phyloP scores from a whole-genome alignment of 2,113 vertebrate species.

The Osmerus mordax region DNA sequence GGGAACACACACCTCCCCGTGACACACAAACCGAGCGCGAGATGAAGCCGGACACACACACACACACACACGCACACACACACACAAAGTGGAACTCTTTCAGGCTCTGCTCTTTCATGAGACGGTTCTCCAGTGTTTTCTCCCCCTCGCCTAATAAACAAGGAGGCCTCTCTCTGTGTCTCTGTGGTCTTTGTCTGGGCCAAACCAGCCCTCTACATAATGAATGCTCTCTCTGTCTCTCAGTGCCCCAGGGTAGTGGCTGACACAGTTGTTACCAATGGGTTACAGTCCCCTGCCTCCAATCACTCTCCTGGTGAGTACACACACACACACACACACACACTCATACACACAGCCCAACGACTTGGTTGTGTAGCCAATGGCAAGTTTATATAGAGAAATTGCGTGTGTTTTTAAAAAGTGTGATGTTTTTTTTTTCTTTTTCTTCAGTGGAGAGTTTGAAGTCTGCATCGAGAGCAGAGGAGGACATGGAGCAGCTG shows the following conservation, averaged over 20 bases:
- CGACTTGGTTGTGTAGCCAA: too few relatives aligned
- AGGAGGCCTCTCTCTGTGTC: not conserved
- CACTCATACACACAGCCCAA: too few relatives aligned
- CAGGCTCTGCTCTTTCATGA: too few relatives aligned
- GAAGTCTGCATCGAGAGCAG: conserved; percentile 27
- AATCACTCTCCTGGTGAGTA: conserved; percentile 63
- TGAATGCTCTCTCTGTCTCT: conserved; percentile 6
- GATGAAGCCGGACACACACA: too few relatives aligned
- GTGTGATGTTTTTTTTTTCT: not conserved
- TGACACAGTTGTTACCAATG: conserved; percentile 46
- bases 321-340: not conserved
- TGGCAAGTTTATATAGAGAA: too few relatives aligned
- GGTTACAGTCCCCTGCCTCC: conserved; percentile 46
- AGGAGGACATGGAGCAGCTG: conserved; percentile 34
- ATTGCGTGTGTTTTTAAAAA: not conserved
- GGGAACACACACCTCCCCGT: too few relatives aligned
- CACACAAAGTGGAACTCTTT: too few relatives aligned
- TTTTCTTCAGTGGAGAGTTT: conserved; percentile 50
- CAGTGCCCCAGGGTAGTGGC: conserved; percentile 28
- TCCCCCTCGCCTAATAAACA: too few relatives aligned
- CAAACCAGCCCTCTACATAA: conserved; percentile 3
- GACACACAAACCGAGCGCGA: too few relatives aligned
- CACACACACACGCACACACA: too few relatives aligned
- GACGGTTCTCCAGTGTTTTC: not conserved
- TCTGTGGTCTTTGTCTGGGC: not conserved